Evolutionary conservation across 2,888 invertebrate species (phyloP), one percentile per base, ranked within the genome.

Genomic region (Schizotus pectinicornis): DNA sequence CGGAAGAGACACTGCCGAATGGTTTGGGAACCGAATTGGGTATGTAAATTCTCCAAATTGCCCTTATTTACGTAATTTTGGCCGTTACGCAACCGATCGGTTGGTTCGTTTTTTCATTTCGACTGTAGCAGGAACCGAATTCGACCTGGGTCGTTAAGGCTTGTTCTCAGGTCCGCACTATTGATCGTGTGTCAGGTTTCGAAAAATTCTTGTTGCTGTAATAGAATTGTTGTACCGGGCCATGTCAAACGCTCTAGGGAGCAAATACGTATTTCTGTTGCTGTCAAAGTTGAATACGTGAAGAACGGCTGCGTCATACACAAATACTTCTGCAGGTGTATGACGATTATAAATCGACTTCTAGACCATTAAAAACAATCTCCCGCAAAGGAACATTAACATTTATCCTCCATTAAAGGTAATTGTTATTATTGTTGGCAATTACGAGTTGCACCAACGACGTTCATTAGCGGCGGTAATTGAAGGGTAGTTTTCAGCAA

Each of bases 211-310:
- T 59, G 59, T 53, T 49, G 45, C 50, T 48, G 63, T 69, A 69
- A 68, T 67, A 65, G 67, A 68, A 62, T 64, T 59, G 67, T 65
- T 65, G 67, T 64, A 57, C 61, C 56, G 55, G 59, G 43, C 61
- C 62, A 63, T 65, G 67, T 68, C 56, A 50, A 52, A 47, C 69
- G 37, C 69, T 43, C 51, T 67, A 61, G 69, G 69, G 69, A 67
- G 69, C 62, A 64, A 64, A 69, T 69, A 67, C 65, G 47, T 43
- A 46, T 52, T 47, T 57, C 42, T 52, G 46, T 51, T 50, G 48
- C 43, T 53, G 57, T 58, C 41, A 22, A 22, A 22, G 50, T 56
- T 38, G 33, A 49, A 43, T 37, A 47, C 39, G 45, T 59, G 59
- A 59, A 59, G 54, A 59, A 59, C 54, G 31, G 38, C 43, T 49